Base-by-base conservation (phyloP, 2,888 invertebrate species). In the Epinotia nisella region DNA sequence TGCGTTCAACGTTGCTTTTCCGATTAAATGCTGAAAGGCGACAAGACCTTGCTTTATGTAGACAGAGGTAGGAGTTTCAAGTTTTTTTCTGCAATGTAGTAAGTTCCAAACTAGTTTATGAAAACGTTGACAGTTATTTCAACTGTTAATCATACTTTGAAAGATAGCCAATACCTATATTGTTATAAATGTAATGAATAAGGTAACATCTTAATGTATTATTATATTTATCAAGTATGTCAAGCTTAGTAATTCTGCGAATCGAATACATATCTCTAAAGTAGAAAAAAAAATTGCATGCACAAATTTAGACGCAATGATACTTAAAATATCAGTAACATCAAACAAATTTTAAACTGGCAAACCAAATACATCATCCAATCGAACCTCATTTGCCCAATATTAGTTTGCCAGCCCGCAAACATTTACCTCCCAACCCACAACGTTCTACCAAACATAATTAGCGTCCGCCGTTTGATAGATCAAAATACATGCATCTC, bases 391-490 rank as follows among this genome's bases (percentile, higher is more conserved):
- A 49, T 70, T 62, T 35, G 39, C 53, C 51, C 53, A 53, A 53
- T 45, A 35, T 41, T 60, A 61, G 55, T 49, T 55, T 45, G 41
- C 60, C 45, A 24, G 45, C n/a, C 45, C 19, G 35, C 66, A 61
- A 67, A 61, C 71, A 60, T 71, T 45, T 49, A 56, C 21, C 49
- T 55, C 19, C 29, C 71, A 21, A 45, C 56, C 41, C 56, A 67
- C 61, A 72, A 72, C 60, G 61, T 60, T 72, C 53, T 45, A 60
- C 19, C 71, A 67, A 67, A 61, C 19, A 61, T 55, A 61, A 61
- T 72, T 72, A 61, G 45, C 13, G 66, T 29, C 67, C 55, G 45
- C 71, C 53, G 49, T 66, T 61, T 19, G 55, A 72, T 49, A 61
- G 55, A 35, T 61, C 45, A 66, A 71, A 71, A 66, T 66, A 59